Evolutionary conservation across 1,140 invertebrate species (phyloP), one percentile per base, ranked within the genome.

Genomic region (Camponotus pennsylvanicus): DNA sequence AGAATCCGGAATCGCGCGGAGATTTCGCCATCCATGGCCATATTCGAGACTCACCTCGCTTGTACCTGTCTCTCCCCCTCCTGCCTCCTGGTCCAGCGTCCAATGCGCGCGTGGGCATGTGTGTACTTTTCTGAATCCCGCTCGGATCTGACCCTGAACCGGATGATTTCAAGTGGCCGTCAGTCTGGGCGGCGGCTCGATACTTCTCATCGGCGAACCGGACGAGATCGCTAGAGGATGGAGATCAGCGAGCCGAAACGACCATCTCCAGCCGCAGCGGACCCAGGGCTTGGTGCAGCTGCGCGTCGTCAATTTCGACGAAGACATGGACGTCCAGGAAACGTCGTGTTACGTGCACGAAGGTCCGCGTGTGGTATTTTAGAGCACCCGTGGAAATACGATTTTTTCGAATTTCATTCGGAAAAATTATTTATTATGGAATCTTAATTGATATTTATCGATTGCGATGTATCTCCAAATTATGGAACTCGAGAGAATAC

Each of bases 121-220:
- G 66, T 9, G 67, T 64, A n/a, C 52, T 64, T 21, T 21, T 42
- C 49, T 11, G 18, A 27, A 85, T 40, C 63, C 15, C 15, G 37
- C 8, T n/a, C 77, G 45, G 37, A 73, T 49, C 73, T 94, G 91
- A 94, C 92, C 92, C 92, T 94, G 93, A 92, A 89, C 63, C 73
- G 90, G 91, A 93, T 93, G 85, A 92, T 94, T 94, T 95, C 86
- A 94, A 95, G 95, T 95, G 92, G 91, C 94, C 85, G 93, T 95
- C 89, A 95, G 95, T 91, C 94, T 95, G 90, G 95, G 94, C 86
- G 88, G 89, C 73, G 95, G 95, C 88, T 93, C 94, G 86, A 85
- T 94, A 7, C 92, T 95, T 40, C 91, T 95, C 73, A 89, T 95
- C 88, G 94, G 93, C 55, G 66, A 84, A 49, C n/a, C 70, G 27